phyloP scores from a whole-genome alignment of 1,140 invertebrate genomes.

The Drosophila guanche region DNA sequence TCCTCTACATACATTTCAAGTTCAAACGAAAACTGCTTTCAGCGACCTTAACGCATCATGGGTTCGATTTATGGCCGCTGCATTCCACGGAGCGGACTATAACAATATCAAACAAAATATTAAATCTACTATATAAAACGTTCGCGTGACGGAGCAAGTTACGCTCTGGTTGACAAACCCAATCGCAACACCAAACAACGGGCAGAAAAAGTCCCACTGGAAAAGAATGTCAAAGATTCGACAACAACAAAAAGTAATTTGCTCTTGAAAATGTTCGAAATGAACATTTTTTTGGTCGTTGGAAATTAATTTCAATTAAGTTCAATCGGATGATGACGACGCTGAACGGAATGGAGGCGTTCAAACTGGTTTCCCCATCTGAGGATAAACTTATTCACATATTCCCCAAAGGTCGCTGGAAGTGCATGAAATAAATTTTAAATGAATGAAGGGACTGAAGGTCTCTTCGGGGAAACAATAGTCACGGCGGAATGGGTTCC shows the following conservation, averaged over 20 bases:
- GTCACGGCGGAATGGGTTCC: too few species aligned
- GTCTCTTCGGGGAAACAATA: constrained; percentile 8
- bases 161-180: constrained; percentile 72
- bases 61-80: constrained; percentile 65
- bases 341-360: constrained; percentile 16
- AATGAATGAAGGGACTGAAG: too few species aligned
- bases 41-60: constrained; percentile 68
- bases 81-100: constrained; percentile 36
- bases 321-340: constrained; percentile 28
- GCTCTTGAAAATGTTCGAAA: constrained; percentile 49
- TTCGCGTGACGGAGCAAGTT: constrained; percentile 67
- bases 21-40: constrained; percentile 69
- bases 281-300: constrained; percentile 11
- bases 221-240: constrained; percentile 11
- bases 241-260: constrained; percentile 36
- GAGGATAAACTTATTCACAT: not conserved
- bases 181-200: constrained; percentile 34
- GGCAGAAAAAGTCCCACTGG: constrained; percentile 15
- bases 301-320: constrained; percentile 59
- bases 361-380: constrained; percentile 29
- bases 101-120: constrained; percentile 24
- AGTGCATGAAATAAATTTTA: too few species aligned
- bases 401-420: too few species aligned
- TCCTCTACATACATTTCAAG: constrained; percentile 52
- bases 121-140: constrained; percentile 18